Percentiles rank a stretch among this genome's conserved stretches.
Evolutionary conservation across 2,113 vertebrate species (phyloP).

Genomic region (Muntiacus reevesi): DNA sequence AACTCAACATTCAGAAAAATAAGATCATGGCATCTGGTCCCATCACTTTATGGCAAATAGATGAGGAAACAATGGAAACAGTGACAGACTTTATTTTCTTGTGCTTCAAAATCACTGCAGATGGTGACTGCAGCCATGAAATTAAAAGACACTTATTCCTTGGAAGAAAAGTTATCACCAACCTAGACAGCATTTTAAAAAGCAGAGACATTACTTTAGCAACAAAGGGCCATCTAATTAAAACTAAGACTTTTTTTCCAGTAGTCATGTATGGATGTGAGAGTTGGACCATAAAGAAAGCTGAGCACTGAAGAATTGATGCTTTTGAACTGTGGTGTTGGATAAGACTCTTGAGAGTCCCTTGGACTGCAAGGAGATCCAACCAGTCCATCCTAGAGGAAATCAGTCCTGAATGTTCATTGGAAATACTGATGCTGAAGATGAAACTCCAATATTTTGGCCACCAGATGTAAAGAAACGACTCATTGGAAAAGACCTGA

Average conservation of each 20-base stretch:
- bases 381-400: background rate
- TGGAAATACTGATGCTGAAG: background rate
- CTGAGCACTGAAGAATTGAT: accelerated
- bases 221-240: background rate
- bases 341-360: background rate
- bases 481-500: too few relatives aligned
- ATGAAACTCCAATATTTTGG: background rate
- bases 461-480: background rate
- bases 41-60: background rate
- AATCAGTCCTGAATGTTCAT: background rate
- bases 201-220: background rate
- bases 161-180: background rate
- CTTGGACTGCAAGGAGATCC: background rate
- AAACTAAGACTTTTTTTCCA: background rate
- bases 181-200: background rate
- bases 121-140: background rate
- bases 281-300: background rate
- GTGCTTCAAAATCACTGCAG: background rate
- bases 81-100: background rate
- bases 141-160: background rate
- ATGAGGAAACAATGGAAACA: background rate
- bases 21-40: background rate
- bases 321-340: background rate
- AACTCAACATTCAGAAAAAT: background rate
- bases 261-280: background rate